Base-by-base conservation (phyloP, 2,113 vertebrate species). In the Eolophus roseicapilla region DNA sequence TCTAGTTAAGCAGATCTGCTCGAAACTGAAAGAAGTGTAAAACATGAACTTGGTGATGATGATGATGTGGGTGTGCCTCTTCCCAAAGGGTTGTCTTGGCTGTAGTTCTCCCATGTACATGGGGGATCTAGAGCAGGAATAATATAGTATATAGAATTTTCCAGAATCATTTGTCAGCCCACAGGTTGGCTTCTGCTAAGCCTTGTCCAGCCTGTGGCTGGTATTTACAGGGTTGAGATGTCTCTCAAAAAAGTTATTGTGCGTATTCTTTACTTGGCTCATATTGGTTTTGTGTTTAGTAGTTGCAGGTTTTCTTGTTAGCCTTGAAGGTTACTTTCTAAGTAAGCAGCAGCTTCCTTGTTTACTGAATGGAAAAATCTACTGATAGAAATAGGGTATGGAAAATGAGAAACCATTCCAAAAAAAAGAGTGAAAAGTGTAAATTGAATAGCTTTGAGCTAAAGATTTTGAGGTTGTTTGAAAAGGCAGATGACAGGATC, bases 401-500 rank as follows among this genome's bases (percentile, higher is more conserved):
- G 93, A 90, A 96, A 92, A 82, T 13, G 13, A 62, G 71, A 95
- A 93, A 63, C 21, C 3, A 29, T 70, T 73, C 28, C 17, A 93
- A 64, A 80, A n/a, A n/a, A 59, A 19, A 41, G 11, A 81, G 28
- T 82, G 37, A 28, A 64, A 95, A 81, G 64, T 63, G n/a, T 86
- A 71, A 82, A 2, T 13, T 37, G 85, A 78, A n/a, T 46, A 80
- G 76, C 67, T 85, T 52, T 11, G 1, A 77, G 65, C 27, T 82
- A 16, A 74, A 86, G 50, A 53, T 76, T 83, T 93, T 94, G 50
- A 84, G 86, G 70, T 59, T 63, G 29, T 37, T 92, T 6, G 43
- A 21, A 64, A 82, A 92, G 43, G 52, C 57, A 43, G 25, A 74
- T 86, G 82, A 89, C 23, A 37, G 74, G 43, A 62, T 88, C 24